Evolutionary conservation across 2,888 invertebrate species (phyloP).

Genomic region (Ceraclea dissimilis): DNA sequence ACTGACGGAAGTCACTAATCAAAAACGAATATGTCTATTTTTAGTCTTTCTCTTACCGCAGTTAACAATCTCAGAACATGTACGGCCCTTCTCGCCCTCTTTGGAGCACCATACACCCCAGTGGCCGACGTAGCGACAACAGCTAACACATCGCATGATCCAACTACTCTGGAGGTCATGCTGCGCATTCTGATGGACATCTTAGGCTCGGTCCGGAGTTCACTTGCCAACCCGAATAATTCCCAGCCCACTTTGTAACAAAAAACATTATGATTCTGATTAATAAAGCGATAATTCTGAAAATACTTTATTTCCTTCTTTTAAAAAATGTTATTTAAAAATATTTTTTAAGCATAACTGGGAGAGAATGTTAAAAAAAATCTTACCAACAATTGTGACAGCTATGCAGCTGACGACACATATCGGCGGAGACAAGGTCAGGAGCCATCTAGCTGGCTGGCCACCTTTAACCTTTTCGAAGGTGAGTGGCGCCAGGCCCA

Average conservation of each 20-base stretch:
- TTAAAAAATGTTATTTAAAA: no score
- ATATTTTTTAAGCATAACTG: no score
- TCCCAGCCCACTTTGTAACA: conserved; percentile 36
- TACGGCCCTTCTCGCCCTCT: conserved; percentile 45
- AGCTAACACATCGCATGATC: conserved; percentile 49
- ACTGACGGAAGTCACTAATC: no score
- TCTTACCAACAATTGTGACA: conserved; percentile 16
- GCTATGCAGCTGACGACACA: conserved; percentile 19
- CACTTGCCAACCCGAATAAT: conserved; percentile 46
- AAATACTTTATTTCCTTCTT: no score
- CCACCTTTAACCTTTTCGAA: conserved; percentile 8
- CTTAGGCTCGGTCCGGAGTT: conserved; percentile 46
- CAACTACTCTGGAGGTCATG: conserved; percentile 49
- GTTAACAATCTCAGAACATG: conserved; percentile 45
- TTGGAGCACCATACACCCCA: conserved; percentile 47
- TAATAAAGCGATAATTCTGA: no score
- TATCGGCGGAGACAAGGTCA: conserved; percentile 14
- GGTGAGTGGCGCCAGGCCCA: conserved; percentile 40
- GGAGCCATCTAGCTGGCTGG: conserved; percentile 14
- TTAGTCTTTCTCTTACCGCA: no score
- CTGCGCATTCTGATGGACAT: conserved; percentile 50
- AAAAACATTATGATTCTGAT: background rate
- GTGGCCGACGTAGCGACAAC: conserved; percentile 46
- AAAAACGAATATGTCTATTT: no score
- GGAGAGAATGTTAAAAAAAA: no score